These are phyloP conservation scores for Pundamilia nyererei DNA, from an alignment of 2,113 vertebrate species.

Conservation along the genomic window DNA sequence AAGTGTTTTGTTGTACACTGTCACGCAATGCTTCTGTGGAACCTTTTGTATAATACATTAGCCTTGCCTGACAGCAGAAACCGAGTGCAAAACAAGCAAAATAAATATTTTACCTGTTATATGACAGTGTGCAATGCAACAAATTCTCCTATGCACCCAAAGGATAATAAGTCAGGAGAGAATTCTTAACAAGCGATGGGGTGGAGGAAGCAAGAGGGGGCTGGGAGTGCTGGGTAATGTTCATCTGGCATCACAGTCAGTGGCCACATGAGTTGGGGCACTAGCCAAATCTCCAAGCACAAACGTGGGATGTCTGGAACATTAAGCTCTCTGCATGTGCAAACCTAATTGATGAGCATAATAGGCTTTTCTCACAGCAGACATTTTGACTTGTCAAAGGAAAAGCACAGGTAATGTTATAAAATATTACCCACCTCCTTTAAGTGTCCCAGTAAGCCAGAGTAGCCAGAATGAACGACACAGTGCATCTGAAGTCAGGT, in stretches of 20 bases:
- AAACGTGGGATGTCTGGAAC: not conserved
- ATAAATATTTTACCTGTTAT: constrained; percentile 36
- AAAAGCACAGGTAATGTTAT: not conserved
- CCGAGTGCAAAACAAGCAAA: constrained; percentile 28
- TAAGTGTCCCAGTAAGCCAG: not conserved
- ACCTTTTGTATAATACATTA: constrained; percentile 34
- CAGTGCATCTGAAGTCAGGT: not conserved
- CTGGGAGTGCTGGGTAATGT: not conserved
- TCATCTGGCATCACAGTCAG: constrained; percentile 10
- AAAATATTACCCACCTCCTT: not conserved
- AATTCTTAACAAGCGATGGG: constrained; percentile 7
- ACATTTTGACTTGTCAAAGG: not conserved
- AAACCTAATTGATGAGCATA: not conserved
- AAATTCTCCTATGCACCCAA: not conserved
- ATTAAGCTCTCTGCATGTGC: constrained; percentile 5
- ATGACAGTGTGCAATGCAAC: constrained; percentile 29
- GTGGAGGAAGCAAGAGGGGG: not conserved
- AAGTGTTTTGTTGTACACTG: constrained; percentile 37
- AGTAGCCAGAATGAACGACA: not conserved
- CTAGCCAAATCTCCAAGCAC: not conserved
- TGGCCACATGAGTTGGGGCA: not conserved
- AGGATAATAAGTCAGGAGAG: constrained; percentile 27
- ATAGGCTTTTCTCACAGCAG: not conserved
- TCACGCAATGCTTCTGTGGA: constrained; percentile 9
- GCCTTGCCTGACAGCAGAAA: constrained; percentile 15